These are phyloP conservation scores for Circaetus cinerascens DNA, from an alignment of 2,113 vertebrate species.

Conservation along the genomic window DNA sequence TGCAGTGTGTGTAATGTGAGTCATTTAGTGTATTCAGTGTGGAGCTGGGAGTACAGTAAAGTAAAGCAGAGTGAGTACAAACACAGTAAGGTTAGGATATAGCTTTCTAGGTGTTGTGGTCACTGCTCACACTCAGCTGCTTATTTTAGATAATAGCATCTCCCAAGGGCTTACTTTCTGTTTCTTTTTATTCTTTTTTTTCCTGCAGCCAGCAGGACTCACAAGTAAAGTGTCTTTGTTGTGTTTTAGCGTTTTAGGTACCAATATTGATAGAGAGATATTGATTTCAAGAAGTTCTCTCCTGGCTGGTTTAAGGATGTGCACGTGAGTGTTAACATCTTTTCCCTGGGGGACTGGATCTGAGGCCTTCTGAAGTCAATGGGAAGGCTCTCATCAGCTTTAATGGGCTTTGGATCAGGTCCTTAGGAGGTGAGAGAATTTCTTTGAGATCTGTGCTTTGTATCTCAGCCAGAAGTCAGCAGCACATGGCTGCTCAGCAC, in stretches of 20 bases:
- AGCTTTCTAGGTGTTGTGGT: background rate
- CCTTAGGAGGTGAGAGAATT: background rate
- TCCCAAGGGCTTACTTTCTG: background rate
- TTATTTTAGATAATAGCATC: background rate
- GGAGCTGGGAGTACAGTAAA: constrained; percentile 5
- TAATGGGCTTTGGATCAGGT: constrained; percentile 10
- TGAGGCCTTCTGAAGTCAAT: constrained; percentile 48
- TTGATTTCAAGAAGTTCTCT: constrained; percentile 33
- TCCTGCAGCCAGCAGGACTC: background rate
- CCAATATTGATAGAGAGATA: constrained; percentile 25
- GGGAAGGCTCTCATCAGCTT: constrained; percentile 30
- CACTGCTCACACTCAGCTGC: background rate
- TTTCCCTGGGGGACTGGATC: background rate
- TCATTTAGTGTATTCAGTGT: background rate
- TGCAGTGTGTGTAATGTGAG: constrained; percentile 6
- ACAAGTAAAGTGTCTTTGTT: background rate
- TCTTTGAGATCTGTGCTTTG: background rate
- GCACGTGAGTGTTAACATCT: background rate
- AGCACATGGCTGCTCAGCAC: background rate
- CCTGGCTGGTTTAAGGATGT: background rate
- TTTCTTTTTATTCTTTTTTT: background rate
- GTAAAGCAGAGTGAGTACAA: background rate
- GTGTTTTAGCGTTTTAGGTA: constrained; percentile 4
- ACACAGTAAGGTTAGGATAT: background rate
- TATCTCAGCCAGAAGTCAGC: background rate